Percentiles rank a stretch among this genome's conserved stretches.
These are phyloP conservation scores for Rhyacichthys aspro DNA, from an alignment of 2,797 vertebrate species.

Conservation along the genomic window DNA sequence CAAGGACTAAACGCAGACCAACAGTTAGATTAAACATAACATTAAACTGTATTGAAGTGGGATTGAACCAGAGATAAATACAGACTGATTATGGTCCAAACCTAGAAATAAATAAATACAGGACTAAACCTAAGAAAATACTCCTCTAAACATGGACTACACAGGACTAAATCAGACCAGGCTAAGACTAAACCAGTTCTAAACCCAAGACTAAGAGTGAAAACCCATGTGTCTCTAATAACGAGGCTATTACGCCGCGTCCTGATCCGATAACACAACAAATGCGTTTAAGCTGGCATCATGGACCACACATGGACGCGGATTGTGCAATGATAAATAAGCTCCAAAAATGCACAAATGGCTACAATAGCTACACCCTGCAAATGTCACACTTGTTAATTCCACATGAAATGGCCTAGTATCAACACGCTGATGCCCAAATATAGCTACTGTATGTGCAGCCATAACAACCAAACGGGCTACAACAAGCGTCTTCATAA, in stretches of 20 bases:
- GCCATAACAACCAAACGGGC: constrained; percentile 44
- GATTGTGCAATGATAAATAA: constrained; percentile 30
- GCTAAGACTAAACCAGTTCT: not conserved
- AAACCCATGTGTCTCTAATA: constrained; percentile 25
- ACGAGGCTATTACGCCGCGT: constrained; percentile 4
- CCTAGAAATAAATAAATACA: too few relatives aligned
- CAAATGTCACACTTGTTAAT: constrained; percentile 28
- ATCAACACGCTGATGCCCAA: constrained; percentile 32
- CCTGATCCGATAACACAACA: constrained; percentile 37
- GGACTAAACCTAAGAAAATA: too few relatives aligned
- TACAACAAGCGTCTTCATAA: constrained; percentile 62
- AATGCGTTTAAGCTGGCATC: constrained; percentile 28
- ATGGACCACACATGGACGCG: constrained; percentile 43
- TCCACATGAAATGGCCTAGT: constrained; percentile 32
- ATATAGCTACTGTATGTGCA: constrained; percentile 37
- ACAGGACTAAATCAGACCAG: not conserved
- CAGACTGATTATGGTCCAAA: too few relatives aligned
- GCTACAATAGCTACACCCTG: constrained; percentile 8
- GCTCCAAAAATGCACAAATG: constrained; percentile 2
- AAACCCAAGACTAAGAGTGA: constrained; percentile 3
- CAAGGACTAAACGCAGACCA: not conserved
- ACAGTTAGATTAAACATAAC: not conserved
- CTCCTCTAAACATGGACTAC: too few relatives aligned
- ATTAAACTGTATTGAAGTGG: too few relatives aligned
- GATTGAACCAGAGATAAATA: not conserved